Evolutionary conservation across 2,113 vertebrate genomes (phyloP), one percentile per base, ranked within the genome.

Genomic region (Phoenicopterus ruber): DNA sequence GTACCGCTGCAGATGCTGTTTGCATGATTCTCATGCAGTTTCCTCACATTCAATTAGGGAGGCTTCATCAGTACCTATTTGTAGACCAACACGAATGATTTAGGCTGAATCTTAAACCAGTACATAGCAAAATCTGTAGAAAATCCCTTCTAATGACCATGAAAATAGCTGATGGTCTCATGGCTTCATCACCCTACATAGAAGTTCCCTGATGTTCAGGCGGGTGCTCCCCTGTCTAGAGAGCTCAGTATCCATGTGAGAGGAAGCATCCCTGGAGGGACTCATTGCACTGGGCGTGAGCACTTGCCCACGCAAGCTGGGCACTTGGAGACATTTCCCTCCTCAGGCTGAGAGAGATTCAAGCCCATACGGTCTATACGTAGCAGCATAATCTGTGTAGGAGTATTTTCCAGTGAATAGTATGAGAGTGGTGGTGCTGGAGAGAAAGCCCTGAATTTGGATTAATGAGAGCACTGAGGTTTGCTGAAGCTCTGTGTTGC

Each of bases 401-500:
- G 89, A 95, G 83, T 62, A 22, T 91, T 96, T 93, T 54, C 38
- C 47, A 82, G 77, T 69, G 89, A 87, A 67, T 62, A 86, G n/a
- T 42, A 28, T 77, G 72, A 85, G 32, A 17, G 29, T 74, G 24
- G 57, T 55, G 42, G 12, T 91, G 80, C n/a, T 89, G 77, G 20
- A 74, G 42, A 82, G 83, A 74, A 82, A 92, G 25, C 55, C 42
- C 42, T 91, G 79, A 42, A 10, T 92, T 58, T 92, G 80, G 72
- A 94, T 89, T 94, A 84, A 94, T 74, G 93, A 87, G 80, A 97
- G 46, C 80, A 12, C 72, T 67, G 86, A 96, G 93, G 66, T 90
- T 96, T 97, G 88, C 89, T 96, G 89, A 71, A 92, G 44, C 20
- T 96, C 74, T 90, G 59, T 77, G 76, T 97, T 49, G 0, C 22